Evolutionary conservation across 2,888 invertebrate species (phyloP).

Genomic region (Eilema griseolum): DNA sequence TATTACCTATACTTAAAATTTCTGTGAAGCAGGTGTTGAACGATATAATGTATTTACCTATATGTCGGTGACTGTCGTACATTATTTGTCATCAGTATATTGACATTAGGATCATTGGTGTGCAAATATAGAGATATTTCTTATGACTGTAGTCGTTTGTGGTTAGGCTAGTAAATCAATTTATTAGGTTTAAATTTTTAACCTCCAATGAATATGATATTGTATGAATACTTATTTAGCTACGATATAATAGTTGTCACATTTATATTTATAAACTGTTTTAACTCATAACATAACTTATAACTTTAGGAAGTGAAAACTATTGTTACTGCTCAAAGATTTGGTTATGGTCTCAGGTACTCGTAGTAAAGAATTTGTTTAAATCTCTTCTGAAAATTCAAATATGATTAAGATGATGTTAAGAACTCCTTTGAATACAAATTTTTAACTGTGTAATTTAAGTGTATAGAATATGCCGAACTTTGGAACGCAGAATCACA

Average conservation of each 20-base stretch:
- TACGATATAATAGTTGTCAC: background rate
- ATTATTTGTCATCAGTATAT: constrained; percentile 31
- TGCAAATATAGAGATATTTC: constrained; percentile 30
- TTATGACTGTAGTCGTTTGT: constrained; percentile 17
- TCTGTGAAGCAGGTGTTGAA: constrained; percentile 29
- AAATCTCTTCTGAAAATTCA: background rate
- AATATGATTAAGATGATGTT: too few species aligned
- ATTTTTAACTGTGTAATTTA: background rate
- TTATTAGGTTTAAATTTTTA: background rate
- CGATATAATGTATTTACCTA: constrained; percentile 36
- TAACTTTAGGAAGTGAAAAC: background rate
- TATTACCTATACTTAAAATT: constrained; percentile 28
- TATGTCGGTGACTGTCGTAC: constrained; percentile 37
- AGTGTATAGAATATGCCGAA: background rate
- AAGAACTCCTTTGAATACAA: too few species aligned
- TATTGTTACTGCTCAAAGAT: background rate
- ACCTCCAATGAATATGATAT: background rate
- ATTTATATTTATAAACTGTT: background rate
- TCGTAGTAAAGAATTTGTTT: background rate
- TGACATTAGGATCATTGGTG: constrained; percentile 14
- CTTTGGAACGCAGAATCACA: background rate
- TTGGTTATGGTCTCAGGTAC: too few species aligned
- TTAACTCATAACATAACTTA: too few species aligned
- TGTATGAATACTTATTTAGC: background rate
- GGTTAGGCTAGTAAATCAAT: constrained; percentile 9